Evolutionary conservation across 2,113 vertebrate genomes (phyloP), one percentile per base, ranked within the genome.

Genomic region (Proteles cristata): DNA sequence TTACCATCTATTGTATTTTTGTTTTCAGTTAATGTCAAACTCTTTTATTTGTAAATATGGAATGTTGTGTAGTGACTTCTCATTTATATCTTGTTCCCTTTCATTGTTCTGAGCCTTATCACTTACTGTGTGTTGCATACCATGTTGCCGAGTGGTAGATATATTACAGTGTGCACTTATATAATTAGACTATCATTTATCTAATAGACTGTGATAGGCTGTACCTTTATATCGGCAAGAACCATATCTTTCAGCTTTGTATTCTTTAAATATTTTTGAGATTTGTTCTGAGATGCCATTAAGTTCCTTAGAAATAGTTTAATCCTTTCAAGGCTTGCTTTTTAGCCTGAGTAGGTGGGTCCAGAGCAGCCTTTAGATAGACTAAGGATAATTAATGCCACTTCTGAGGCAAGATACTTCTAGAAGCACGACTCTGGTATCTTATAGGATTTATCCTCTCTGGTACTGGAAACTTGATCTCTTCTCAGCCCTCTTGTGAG

Each of bases 11-110:
- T 82, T 98, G 81, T 91, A 96, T 97, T 98, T 98, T 97, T 98
- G 95, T 97, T 97, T 93, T 94, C 63, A 93, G 87, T 93, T 96
- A 98, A 95, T 97, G 87, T 98, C 95, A 98, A 92, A 96, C 81
- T 35, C 68, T 97, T 98, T 98, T 82, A 95, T 97, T 97, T 97
- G 58, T 94, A 88, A 97, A 85, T 91, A 93, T 76, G 39, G 4
- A 79, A 88, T 97, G 95, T 81, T 97, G 7, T 39, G 33, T 82
- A 74, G n/a, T 66, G 63, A 92, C 26, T 97, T 76, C 83, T 74
- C 84, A 94, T 85, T 91, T 53, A 10, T 65, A 35, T 69, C 45
- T 94, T 96, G 9, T 94, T 97, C 93, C 76, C 8, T 69, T 17
- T 12, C 94, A 48, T 84, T 92, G 74, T 90, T 95, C 74, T 84